A percentile compares a stretch with the other conserved stretches of the same genome.
Evolutionary conservation across 2,797 vertebrate species (phyloP).

Genomic region (Oophaga sylvatica): DNA sequence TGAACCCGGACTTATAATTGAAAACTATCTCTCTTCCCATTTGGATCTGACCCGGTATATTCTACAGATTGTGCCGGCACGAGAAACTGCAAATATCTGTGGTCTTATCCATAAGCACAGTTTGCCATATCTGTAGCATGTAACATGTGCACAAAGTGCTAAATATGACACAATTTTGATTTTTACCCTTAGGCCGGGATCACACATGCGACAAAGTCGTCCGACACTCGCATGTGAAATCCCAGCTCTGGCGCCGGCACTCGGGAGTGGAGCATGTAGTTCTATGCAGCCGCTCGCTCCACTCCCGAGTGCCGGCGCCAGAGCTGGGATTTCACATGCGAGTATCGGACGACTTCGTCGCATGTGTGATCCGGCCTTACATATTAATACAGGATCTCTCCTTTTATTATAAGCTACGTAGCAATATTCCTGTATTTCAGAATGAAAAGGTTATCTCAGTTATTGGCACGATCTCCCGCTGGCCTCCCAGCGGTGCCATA

Average conservation of each 20-base stretch:
- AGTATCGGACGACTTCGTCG: too few species aligned
- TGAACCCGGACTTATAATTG: too few species aligned
- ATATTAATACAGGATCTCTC: neutral
- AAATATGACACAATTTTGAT: neutral
- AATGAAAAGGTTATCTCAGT: slow-evolving; percentile 14
- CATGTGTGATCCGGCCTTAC: too few species aligned
- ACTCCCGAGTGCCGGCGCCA: too few species aligned
- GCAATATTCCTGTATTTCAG: neutral
- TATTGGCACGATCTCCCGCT: slow-evolving; percentile 21
- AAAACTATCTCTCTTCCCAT: too few species aligned
- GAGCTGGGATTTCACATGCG: too few species aligned
- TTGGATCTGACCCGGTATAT: neutral
- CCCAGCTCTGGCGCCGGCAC: too few species aligned
- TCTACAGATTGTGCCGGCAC: neutral
- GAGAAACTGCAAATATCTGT: neutral
- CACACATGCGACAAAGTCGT: too few species aligned
- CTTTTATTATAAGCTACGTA: neutral
- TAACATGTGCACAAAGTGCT: neutral
- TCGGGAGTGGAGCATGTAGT: too few species aligned
- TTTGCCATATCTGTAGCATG: neutral
- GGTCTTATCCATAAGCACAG: neutral
- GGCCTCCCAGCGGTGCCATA: neutral
- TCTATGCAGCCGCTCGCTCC: too few species aligned
- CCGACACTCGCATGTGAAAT: too few species aligned
- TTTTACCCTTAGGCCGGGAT: neutral